Percentiles rank a stretch among this genome's conserved stretches.
These are phyloP conservation scores for Stomatorhinus ivindoensis DNA, from an alignment of 2,113 vertebrate genomes.

Conservation along the genomic window DNA sequence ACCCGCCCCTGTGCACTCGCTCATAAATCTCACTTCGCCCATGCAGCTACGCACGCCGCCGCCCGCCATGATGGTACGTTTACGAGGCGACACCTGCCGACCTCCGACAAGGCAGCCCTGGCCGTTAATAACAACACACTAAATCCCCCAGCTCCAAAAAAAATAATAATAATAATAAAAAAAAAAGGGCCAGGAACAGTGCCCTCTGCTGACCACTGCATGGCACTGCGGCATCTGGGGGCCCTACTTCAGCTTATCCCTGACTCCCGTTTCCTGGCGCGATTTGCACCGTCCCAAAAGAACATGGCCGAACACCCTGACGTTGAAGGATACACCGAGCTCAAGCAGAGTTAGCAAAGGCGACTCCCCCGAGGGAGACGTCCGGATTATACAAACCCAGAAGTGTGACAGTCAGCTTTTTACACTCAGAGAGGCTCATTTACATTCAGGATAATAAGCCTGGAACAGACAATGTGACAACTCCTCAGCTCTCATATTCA, in stretches of 20 bases:
- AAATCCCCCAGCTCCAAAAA: conserved; percentile 10
- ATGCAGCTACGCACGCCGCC: background rate
- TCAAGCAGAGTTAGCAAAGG: background rate
- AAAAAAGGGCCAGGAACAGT: background rate
- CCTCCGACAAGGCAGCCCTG: conserved; percentile 18
- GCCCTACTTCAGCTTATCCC: background rate
- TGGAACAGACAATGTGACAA: conserved; percentile 1
- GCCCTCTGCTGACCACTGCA: background rate
- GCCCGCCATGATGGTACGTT: conserved; percentile 5
- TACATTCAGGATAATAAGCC: conserved; percentile 8
- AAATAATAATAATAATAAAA: no score
- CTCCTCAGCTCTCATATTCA: background rate
- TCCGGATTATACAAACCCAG: background rate
- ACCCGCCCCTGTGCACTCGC: background rate
- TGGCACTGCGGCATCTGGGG: background rate
- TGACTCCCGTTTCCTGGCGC: background rate
- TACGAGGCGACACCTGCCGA: conserved; percentile 11
- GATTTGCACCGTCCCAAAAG: background rate
- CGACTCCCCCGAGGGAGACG: background rate
- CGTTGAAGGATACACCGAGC: background rate
- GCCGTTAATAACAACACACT: conserved; percentile 17
- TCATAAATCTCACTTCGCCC: background rate
- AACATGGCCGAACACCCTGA: background rate
- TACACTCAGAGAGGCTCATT: background rate
- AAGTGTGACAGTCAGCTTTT: conserved; percentile 8